These are phyloP conservation scores for Bradynema listronoti DNA, from an alignment of 1,140 invertebrate species.

Conservation along the genomic window DNA sequence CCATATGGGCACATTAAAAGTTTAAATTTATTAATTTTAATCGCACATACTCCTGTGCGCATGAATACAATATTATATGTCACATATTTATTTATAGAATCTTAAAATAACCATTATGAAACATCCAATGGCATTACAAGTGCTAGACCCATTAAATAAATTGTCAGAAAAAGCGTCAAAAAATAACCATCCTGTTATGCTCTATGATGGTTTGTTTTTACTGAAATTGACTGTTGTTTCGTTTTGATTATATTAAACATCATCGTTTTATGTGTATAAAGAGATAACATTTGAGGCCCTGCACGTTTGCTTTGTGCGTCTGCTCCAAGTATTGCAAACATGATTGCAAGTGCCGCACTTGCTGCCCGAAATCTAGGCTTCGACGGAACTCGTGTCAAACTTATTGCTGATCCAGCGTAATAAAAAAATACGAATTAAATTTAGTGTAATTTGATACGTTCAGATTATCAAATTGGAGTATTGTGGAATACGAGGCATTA, in stretches of 20 bases:
- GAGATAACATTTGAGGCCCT: slow-evolving; percentile 59
- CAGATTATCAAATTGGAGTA: slow-evolving; percentile 63
- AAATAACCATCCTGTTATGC: slow-evolving; percentile 48
- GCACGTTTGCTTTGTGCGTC: slow-evolving; percentile 63
- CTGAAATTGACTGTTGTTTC: background rate
- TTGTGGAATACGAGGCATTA: slow-evolving; percentile 64
- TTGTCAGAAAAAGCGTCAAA: slow-evolving; percentile 60
- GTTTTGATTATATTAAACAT: background rate
- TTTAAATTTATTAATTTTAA: too few species aligned
- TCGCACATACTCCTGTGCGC: too few species aligned
- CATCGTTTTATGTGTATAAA: slow-evolving; percentile 16
- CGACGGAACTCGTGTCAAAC: slow-evolving; percentile 62
- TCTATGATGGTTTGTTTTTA: slow-evolving; percentile 63
- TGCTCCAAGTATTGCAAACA: slow-evolving; percentile 66
- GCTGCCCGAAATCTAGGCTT: slow-evolving; percentile 66
- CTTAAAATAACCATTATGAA: slow-evolving; percentile 65
- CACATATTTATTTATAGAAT: slow-evolving; percentile 53
- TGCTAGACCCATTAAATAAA: slow-evolving; percentile 59
- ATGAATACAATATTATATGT: slow-evolving; percentile 7
- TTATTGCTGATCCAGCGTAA: slow-evolving; percentile 64
- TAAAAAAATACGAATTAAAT: background rate
- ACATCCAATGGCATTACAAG: slow-evolving; percentile 64
- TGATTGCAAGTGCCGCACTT: slow-evolving; percentile 63
- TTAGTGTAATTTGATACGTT: background rate
- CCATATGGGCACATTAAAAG: slow-evolving; percentile 62